These are phyloP conservation scores for Merluccius polli DNA, from an alignment of 2,797 vertebrate genomes.

Conservation along the genomic window DNA sequence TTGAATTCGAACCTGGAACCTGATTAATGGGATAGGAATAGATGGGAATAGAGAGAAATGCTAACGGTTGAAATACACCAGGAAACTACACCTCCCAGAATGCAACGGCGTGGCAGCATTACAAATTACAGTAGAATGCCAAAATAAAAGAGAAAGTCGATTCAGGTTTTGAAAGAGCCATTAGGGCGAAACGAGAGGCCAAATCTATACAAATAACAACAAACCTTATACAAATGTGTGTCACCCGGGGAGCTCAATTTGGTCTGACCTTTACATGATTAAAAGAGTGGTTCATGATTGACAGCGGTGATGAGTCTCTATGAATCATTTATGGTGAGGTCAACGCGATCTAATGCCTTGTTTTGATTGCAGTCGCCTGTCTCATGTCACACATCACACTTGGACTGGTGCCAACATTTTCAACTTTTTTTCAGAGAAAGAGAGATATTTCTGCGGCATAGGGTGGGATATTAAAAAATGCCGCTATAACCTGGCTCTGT, in stretches of 20 bases:
- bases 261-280: conserved; percentile 1
- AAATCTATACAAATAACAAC: neutral
- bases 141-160: neutral
- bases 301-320: neutral
- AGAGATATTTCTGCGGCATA: neutral
- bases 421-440: neutral
- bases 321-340: neutral
- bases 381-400: neutral
- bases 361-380: neutral
- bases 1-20: neutral
- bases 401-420: neutral
- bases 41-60: neutral
- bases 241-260: conserved; percentile 1
- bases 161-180: neutral
- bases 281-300: conserved; percentile 1
- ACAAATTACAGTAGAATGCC: neutral
- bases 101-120: neutral
- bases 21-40: too few species aligned
- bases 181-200: neutral
- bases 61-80: neutral
- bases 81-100: neutral
- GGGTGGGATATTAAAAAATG: neutral
- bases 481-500: neutral
- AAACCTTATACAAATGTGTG: neutral
- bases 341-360: neutral